Percentiles rank a stretch among this genome's conserved stretches.
phyloP scores from a whole-genome alignment of 2,113 vertebrate species.

The Hemicordylus capensis region DNA sequence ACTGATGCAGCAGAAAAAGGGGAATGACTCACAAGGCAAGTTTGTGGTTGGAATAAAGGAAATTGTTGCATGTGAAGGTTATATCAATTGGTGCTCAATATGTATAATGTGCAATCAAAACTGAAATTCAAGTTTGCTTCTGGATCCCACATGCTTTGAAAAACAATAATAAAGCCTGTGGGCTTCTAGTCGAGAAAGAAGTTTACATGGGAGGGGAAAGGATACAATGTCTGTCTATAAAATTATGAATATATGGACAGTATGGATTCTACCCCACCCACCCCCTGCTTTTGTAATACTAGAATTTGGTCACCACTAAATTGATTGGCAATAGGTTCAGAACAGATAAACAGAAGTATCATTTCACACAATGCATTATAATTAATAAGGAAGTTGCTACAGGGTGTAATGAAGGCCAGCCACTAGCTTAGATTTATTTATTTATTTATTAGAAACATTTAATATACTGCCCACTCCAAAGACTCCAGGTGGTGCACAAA shows the following conservation, averaged over 20 bases:
- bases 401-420: not conserved
- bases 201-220: no score
- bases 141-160: not conserved
- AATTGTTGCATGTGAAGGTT: not conserved
- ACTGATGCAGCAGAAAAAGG: not conserved
- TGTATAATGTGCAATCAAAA: not conserved
- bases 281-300: not conserved
- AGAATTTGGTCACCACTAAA: not conserved
- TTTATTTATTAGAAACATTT: no score
- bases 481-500: no score
- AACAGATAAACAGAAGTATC: not conserved
- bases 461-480: no score
- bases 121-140: no score
- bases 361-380: not conserved
- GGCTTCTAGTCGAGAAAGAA: not conserved
- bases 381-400: not conserved
- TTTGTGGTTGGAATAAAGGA: not conserved
- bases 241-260: not conserved
- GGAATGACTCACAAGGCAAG: not conserved
- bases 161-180: not conserved
- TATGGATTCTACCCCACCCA: not conserved
- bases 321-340: not conserved
- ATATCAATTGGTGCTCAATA: not conserved
- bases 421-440: no score
- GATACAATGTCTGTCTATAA: not conserved